Evolutionary conservation across 2,113 vertebrate species (phyloP), one percentile per base, ranked within the genome.

Genomic region (Amblyornis subalaris): DNA sequence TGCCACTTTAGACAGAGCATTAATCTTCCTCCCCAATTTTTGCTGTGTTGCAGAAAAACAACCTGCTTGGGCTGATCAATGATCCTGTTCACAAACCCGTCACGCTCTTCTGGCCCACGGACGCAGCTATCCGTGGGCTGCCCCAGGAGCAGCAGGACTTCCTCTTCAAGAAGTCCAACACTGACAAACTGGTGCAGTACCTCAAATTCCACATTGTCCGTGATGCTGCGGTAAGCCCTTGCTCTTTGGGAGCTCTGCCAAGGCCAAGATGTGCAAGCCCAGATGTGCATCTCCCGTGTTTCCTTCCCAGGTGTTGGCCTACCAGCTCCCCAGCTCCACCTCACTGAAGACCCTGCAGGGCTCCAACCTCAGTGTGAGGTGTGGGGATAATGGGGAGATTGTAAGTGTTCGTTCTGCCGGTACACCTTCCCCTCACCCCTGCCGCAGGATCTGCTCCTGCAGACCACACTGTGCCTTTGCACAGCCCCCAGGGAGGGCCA

Each of bases 151-250:
- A 99, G 70, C 98, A 97, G 94, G 97, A 99, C 81, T 99, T 98
- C 95, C 98, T 99, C 58, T 99, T 98, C 80, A 98, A 94, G 75
- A 90, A 82, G 35, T 92, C 98, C 53, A 98, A 99, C 95, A 96
- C 96, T 0, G 91, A 97, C 14, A 98, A 98, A 84, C 97, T 99
- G 85, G 85, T 96, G 53, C 98, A 98, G 79, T 98, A 99, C 73
- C 92, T 99, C 67, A 99, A 98, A 97, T 99, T 98, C 94, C 99
- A 99, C 47, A 77, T 99, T n/a, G 81, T 99, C 75, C 97, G 96
- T 5, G 96, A 97, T 2, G 91, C 97, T 64, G 98, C 96, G 98
- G 99, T 99, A 94, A 93, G 61, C 22, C 48, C n/a, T 42, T 20
- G 17, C 1, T 7, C 72, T 67, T 38, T 44, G 74, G 65, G 50